These are phyloP conservation scores for Diorhabda elongata DNA, from an alignment of 1,140 invertebrate species.

Conservation along the genomic window DNA sequence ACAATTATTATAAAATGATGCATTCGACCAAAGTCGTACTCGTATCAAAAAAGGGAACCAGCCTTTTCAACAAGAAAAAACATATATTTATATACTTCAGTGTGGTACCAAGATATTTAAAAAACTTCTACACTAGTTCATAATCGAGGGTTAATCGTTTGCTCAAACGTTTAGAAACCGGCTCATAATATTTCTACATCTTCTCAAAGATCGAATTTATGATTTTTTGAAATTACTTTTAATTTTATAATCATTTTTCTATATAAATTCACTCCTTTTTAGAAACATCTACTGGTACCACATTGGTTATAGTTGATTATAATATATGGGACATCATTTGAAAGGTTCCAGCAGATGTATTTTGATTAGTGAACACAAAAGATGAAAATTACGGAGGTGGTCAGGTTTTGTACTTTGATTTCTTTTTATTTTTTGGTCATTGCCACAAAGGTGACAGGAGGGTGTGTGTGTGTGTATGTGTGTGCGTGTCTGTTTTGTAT, in stretches of 20 bases:
- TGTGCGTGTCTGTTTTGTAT: not conserved
- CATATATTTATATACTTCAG: no score
- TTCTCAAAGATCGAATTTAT: no score
- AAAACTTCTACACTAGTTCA: no score
- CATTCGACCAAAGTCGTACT: constrained; percentile 1
- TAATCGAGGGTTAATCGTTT: no score
- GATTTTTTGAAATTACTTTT: no score
- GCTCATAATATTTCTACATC: no score
- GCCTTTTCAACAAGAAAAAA: no score
- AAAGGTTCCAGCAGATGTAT: constrained; percentile 5
- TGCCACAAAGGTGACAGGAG: not conserved
- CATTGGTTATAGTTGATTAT: constrained; percentile 4
- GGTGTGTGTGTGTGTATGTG: not conserved
- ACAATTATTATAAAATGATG: constrained; percentile 7
- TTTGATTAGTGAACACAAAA: constrained; percentile 1
- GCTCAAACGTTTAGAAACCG: no score
- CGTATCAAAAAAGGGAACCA: no score
- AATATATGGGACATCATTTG: constrained; percentile 17
- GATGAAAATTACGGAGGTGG: not conserved
- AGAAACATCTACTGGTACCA: not conserved
- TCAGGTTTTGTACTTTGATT: not conserved
- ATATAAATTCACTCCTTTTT: not conserved
- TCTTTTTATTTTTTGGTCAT: not conserved
- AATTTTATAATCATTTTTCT: no score
- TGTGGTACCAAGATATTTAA: no score